Evolutionary conservation across 1,140 invertebrate species (phyloP).

Genomic region (Tyrophagus putrescentiae): DNA sequence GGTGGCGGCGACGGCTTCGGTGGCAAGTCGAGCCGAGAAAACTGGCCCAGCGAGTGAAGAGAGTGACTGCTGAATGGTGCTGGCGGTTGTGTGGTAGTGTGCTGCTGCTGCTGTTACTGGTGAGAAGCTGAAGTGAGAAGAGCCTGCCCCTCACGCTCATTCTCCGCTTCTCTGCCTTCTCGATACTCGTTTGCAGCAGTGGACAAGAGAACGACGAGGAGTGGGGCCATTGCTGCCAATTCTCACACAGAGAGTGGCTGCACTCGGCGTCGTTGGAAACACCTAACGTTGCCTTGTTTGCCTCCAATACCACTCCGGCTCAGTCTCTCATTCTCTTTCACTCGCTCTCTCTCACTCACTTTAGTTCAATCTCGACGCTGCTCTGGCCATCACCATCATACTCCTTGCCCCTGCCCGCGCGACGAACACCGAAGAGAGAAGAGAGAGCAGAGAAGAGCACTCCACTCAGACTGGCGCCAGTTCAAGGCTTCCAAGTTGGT

Average conservation of each 20-base stretch:
- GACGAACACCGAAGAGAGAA: not conserved
- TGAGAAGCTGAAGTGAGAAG: conserved; percentile 10
- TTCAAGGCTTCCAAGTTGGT: no score
- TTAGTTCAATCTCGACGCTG: not conserved
- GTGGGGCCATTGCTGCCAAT: not conserved
- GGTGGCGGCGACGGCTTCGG: no score
- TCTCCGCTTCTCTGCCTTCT: conserved; percentile 1
- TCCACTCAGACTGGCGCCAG: no score
- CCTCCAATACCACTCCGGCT: conserved; percentile 20
- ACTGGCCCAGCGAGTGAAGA: not conserved
- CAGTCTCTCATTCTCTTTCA: conserved; percentile 10
- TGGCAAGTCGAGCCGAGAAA: not conserved
- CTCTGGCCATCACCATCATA: not conserved
- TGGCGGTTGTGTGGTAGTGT: not conserved
- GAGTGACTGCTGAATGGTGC: no score
- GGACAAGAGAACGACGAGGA: not conserved
- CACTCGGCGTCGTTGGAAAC: not conserved
- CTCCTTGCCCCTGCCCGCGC: not conserved
- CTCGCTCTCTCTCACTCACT: conserved; percentile 21
- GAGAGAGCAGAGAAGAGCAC: no score
- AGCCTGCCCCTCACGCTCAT: not conserved
- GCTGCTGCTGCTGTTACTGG: not conserved
- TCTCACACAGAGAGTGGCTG: not conserved
- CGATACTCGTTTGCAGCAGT: not conserved
- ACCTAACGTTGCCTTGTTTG: conserved; percentile 8